Percentiles rank a stretch among this genome's conserved stretches.
These are phyloP conservation scores for Epinotia ramella DNA, from an alignment of 2,888 invertebrate genomes.

Conservation along the genomic window DNA sequence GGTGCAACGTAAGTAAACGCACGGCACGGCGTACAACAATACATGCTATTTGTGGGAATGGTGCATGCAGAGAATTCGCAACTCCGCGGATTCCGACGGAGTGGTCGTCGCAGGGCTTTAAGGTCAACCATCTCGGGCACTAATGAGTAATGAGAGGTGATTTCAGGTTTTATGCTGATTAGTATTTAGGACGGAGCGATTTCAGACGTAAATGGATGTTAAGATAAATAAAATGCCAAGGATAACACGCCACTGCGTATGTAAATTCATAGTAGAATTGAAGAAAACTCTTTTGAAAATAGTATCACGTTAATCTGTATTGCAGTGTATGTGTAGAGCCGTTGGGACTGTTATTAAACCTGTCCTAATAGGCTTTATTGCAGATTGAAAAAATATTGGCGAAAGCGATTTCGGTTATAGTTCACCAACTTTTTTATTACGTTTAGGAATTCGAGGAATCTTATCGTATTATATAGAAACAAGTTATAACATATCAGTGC, in stretches of 20 bases:
- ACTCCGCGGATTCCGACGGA: conserved; percentile 71
- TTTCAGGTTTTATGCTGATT: conserved; percentile 24
- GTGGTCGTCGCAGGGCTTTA: conserved; percentile 57
- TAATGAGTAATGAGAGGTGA: conserved; percentile 25
- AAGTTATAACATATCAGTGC: neutral
- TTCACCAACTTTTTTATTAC: too few relatives aligned
- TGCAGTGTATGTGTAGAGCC: neutral
- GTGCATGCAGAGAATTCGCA: conserved; percentile 77
- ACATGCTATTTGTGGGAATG: conserved; percentile 80
- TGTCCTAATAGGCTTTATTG: neutral
- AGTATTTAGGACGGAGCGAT: neutral
- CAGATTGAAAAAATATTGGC: too few relatives aligned
- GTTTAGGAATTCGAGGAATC: too few relatives aligned
- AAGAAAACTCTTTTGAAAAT: neutral
- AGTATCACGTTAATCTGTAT: neutral
- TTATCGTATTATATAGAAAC: neutral
- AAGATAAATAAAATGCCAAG: neutral
- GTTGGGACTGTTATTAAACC: neutral
- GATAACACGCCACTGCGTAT: neutral
- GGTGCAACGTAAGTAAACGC: conserved; percentile 56
- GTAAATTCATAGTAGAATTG: neutral
- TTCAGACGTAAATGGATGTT: conserved; percentile 5
- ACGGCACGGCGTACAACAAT: conserved; percentile 63
- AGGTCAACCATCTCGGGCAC: conserved; percentile 58
- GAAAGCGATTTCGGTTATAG: too few relatives aligned